Evolutionary conservation across 2,888 invertebrate species (phyloP).

Genomic region (Scelioninae gen. 2): DNA sequence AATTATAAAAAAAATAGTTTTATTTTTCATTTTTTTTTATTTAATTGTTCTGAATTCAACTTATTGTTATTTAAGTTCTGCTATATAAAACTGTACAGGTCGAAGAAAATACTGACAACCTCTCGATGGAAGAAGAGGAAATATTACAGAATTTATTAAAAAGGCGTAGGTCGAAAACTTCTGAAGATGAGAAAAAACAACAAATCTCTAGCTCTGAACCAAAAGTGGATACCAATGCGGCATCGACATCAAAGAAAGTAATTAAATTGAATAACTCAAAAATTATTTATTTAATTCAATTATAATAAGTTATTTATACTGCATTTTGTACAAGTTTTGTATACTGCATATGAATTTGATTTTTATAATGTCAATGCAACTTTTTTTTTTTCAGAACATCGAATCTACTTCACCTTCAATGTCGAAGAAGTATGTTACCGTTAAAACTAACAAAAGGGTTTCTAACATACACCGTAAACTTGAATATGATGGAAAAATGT

Average conservation of each 20-base stretch:
- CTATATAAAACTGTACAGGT: too few relatives aligned
- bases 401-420: conserved; percentile 11
- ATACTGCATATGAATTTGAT: too few relatives aligned
- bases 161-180: conserved; percentile 3
- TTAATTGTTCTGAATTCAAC: too few relatives aligned
- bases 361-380: not conserved
- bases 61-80: not conserved
- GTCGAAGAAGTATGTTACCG: conserved; percentile 17
- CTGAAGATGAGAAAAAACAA: not conserved
- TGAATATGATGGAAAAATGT: conserved; percentile 8
- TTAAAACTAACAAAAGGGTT: conserved; percentile 20
- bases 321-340: too few relatives aligned
- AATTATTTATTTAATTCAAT: too few relatives aligned
- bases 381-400: conserved; percentile 19
- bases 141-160: conserved; percentile 2
- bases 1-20: too few relatives aligned
- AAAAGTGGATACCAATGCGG: too few relatives aligned
- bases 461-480: conserved; percentile 15
- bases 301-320: too few relatives aligned
- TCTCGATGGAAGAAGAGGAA: conserved; percentile 4
- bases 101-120: conserved; percentile 2
- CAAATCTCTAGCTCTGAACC: too few relatives aligned
- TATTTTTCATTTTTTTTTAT: too few relatives aligned
- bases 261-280: too few relatives aligned
- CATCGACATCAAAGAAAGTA: too few relatives aligned